Evolutionary conservation across 92 coral and sea anemone genomes (phyloP), one percentile per base, ranked within the genome.

Genomic region (Chrysogorgia sp.): DNA sequence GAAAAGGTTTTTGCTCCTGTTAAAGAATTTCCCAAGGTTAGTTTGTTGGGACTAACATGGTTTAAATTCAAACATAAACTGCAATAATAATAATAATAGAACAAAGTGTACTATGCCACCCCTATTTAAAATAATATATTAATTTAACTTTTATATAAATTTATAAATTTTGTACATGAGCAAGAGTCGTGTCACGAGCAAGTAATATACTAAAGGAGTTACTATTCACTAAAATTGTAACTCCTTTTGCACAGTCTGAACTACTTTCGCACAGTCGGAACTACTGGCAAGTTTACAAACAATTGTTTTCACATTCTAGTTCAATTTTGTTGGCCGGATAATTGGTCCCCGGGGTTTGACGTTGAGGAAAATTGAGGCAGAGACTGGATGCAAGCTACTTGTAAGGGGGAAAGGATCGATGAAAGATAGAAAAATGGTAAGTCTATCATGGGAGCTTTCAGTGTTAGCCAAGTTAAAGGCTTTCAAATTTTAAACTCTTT

Each of bases 341-440:
- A 94, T 94, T 82, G 98, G 98, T 9, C 98, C 98, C 31, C 74
- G 98, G 21, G 98, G 98, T 4, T 84, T 94, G 86, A 94, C 98
- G 0, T 83, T 94, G 82, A 85, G 96, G 47, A 90, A 88, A 72
- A 91, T 94, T 0, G 98, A 94, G 69, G 76, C 84, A 17, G 63
- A 84, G 67, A 89, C 96, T 21, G 98, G 98, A 26, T 91, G 98
- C 71, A 94, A 91, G 70, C 90, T 94, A 52, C 67, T 94, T 20
- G 98, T 94, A 0, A 62, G 98, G 62, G 98, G 98, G 34, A 91
- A 87, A 66, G 98, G 98, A 0, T 94, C 98, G 0, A 94, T 94
- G 98, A 94, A 94, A 79, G 98, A 94, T 69, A 89, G 92, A 68
- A 94, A 94, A 71, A 61, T 91, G 92, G 98, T 94, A 40, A 83